These are phyloP conservation scores for Sinocyclocheilus maitianheensis DNA, from an alignment of 2,113 vertebrate genomes.

Conservation along the genomic window DNA sequence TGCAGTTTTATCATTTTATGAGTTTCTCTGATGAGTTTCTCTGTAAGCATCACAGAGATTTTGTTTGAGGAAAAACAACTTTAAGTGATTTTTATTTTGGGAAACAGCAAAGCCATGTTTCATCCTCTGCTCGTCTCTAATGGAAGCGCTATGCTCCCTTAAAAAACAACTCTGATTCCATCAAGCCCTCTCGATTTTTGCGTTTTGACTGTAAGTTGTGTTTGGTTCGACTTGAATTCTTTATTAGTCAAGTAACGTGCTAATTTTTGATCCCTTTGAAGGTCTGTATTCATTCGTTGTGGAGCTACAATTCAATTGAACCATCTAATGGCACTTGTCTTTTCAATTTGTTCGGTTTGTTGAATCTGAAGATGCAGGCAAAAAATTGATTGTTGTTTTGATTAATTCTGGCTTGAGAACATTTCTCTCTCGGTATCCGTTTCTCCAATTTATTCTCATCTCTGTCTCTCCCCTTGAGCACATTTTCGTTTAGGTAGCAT, in stretches of 20 bases:
- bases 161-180: neutral
- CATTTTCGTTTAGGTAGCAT: constrained; percentile 48
- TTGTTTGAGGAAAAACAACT: neutral
- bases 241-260: neutral
- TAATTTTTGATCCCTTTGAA: neutral
- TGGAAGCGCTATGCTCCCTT: neutral
- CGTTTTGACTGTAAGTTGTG: neutral
- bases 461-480: constrained; percentile 30
- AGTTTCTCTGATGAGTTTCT: neutral
- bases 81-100: neutral
- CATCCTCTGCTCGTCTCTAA: neutral
- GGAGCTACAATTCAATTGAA: constrained; percentile 4
- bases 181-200: neutral
- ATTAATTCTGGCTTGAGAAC: neutral
- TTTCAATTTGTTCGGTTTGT: constrained; percentile 2
- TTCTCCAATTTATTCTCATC: constrained; percentile 17
- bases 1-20: neutral
- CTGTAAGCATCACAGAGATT: neutral
- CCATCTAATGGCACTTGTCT: constrained; percentile 7
- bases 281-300: neutral
- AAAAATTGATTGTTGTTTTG: neutral
- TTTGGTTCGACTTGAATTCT: neutral
- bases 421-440: neutral
- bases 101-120: neutral
- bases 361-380: neutral